Evolutionary conservation across 2,888 invertebrate genomes (phyloP).

Genomic region (Helobdella robusta): DNA sequence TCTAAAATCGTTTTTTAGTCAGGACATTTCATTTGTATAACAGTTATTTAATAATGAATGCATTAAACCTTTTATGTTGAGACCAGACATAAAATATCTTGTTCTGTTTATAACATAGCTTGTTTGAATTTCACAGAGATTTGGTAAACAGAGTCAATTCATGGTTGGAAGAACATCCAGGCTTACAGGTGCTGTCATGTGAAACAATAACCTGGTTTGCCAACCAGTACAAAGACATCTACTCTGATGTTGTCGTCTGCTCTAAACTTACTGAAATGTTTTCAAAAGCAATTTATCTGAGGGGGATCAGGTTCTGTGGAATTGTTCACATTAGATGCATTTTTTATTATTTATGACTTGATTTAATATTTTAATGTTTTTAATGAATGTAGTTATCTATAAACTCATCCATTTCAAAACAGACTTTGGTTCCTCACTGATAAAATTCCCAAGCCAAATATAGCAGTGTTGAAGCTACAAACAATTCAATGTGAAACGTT

Average conservation of each 20-base stretch:
- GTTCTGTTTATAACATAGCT: too few species aligned
- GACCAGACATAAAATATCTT: too few species aligned
- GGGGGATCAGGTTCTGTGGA: constrained; percentile 8
- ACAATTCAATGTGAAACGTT: constrained; percentile 28
- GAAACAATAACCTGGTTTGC: constrained; percentile 33
- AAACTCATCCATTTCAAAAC: too few species aligned
- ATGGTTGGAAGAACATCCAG: constrained; percentile 33
- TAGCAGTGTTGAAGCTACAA: neutral
- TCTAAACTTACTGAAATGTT: constrained; percentile 19
- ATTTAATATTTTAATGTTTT: too few species aligned
- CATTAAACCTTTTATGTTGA: too few species aligned
- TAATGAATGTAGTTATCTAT: neutral
- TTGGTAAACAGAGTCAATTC: constrained; percentile 30
- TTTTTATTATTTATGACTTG: neutral
- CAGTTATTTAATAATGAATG: too few species aligned
- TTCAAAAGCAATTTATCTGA: constrained; percentile 5
- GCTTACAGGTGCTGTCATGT: constrained; percentile 29
- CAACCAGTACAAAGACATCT: constrained; percentile 29
- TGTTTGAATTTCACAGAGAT: constrained; percentile 20
- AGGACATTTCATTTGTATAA: too few species aligned
- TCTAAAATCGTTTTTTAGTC: too few species aligned
- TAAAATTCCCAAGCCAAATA: constrained; percentile 24
- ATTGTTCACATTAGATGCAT: neutral
- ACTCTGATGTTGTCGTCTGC: constrained; percentile 26
- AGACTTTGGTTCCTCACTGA: constrained; percentile 31